Evolutionary conservation across 2,888 invertebrate species (phyloP).

Genomic region (Keiferia lycopersicella): DNA sequence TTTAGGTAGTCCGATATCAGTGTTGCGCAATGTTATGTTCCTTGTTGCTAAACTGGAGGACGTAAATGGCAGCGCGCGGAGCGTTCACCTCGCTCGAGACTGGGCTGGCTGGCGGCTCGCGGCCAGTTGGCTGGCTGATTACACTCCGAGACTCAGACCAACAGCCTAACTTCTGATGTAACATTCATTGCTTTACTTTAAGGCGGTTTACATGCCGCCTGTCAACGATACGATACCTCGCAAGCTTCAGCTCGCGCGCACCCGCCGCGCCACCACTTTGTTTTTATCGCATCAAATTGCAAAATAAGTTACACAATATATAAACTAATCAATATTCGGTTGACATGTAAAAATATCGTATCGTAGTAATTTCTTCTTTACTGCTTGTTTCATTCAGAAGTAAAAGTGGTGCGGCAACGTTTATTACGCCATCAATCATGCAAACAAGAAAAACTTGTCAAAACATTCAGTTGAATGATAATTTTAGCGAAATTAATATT

Average conservation of each 20-base stretch:
- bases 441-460: conserved; percentile 19
- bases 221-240: conserved; percentile 1
- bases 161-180: conserved; percentile 27
- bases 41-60: conserved; percentile 53
- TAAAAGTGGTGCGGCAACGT: conserved; percentile 23
- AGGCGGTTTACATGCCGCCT: neutral
- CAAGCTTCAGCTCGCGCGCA: neutral
- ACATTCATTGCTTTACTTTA: conserved; percentile 7
- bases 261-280: conserved; percentile 6
- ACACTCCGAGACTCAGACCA: conserved; percentile 51
- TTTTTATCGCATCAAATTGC: conserved; percentile 3
- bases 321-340: conserved; percentile 20
- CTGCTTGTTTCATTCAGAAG: conserved; percentile 13
- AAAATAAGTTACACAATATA: conserved; percentile 5
- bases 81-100: conserved; percentile 8
- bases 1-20: conserved; percentile 24
- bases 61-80: conserved; percentile 51
- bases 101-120: neutral
- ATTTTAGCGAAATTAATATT: conserved; percentile 15
- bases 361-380: conserved; percentile 22
- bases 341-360: neutral
- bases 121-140: conserved; percentile 45
- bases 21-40: conserved; percentile 45
- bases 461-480: neutral
- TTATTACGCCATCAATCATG: conserved; percentile 26